Evolutionary conservation across 1,140 invertebrate genomes (phyloP).

Genomic region (Steinernema feltiae): DNA sequence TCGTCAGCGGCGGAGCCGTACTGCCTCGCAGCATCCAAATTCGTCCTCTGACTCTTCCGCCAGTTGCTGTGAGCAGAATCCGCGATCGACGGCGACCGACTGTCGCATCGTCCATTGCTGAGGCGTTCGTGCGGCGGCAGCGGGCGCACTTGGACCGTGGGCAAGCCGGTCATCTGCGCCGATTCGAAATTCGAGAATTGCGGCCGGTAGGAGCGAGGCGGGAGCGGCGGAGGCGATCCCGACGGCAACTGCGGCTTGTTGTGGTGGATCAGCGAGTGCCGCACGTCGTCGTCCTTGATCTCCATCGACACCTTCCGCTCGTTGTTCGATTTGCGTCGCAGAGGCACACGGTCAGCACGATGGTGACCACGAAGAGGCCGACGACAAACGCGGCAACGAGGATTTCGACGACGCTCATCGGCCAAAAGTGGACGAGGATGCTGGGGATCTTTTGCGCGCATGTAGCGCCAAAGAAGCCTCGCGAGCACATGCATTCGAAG

Average conservation of each 20-base stretch:
- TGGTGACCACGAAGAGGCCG: neutral
- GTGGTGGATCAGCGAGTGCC: neutral
- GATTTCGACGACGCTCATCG: neutral
- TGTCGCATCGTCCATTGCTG: conserved; percentile 28
- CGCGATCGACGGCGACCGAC: conserved; percentile 24
- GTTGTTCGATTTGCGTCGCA: neutral
- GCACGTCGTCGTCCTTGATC: conserved; percentile 12
- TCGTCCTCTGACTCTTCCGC: conserved; percentile 17
- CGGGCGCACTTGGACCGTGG: conserved; percentile 24
- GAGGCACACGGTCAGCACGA: conserved; percentile 6
- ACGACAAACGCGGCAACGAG: neutral
- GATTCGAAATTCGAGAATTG: conserved; percentile 25
- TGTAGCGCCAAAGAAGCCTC: neutral
- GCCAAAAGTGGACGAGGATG: neutral
- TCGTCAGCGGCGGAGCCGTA: conserved; percentile 27
- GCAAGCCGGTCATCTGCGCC: conserved; percentile 30
- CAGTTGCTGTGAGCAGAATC: conserved; percentile 22
- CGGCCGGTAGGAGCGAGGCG: conserved; percentile 29
- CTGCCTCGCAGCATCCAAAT: conserved; percentile 13
- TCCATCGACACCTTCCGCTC: neutral
- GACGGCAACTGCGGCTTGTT: neutral
- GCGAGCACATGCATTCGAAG: conserved; percentile 1
- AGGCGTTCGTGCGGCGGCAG: conserved; percentile 11
- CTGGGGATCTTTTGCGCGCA: neutral
- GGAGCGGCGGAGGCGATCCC: conserved; percentile 30